Evolutionary conservation across 2,888 invertebrate genomes (phyloP).

Genomic region (Colostygia pectinataria): DNA sequence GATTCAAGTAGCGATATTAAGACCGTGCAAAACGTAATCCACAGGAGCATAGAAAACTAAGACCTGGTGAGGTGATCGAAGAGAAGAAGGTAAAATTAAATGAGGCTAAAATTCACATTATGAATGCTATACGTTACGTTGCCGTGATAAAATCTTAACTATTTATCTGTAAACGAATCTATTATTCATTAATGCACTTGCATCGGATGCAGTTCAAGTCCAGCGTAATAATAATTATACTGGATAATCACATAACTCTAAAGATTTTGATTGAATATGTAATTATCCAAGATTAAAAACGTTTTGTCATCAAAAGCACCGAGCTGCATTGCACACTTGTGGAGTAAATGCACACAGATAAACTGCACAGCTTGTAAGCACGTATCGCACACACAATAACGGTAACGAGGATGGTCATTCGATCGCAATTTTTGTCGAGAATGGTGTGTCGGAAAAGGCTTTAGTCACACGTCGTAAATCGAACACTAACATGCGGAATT

Average conservation of each 20-base stretch:
- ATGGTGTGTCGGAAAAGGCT: constrained; percentile 60
- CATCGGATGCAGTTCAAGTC: constrained; percentile 70
- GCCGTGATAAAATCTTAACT: constrained; percentile 78
- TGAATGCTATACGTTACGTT: constrained; percentile 79
- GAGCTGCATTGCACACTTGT: constrained; percentile 75
- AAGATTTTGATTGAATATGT: constrained; percentile 45
- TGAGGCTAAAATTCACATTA: constrained; percentile 62
- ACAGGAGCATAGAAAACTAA: constrained; percentile 95
- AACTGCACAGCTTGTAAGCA: constrained; percentile 80
- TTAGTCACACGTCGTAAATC: constrained; percentile 56
- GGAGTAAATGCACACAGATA: constrained; percentile 72
- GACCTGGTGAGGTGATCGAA: constrained; percentile 96
- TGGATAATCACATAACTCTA: constrained; percentile 66
- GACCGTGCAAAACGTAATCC: constrained; percentile 79
- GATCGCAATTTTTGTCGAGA: constrained; percentile 48
- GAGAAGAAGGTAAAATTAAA: constrained; percentile 93
- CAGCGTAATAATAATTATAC: constrained; percentile 34
- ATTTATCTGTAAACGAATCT: constrained; percentile 61
- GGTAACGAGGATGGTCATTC: constrained; percentile 50
- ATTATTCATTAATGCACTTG: constrained; percentile 69
- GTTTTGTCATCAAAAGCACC: constrained; percentile 72
- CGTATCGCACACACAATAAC: constrained; percentile 75
- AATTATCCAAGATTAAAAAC: constrained; percentile 63
- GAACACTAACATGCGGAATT: constrained; percentile 70
- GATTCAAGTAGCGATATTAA: constrained; percentile 69